Base-by-base conservation (phyloP, 2,113 vertebrate species). In the Carassius carassius region DNA sequence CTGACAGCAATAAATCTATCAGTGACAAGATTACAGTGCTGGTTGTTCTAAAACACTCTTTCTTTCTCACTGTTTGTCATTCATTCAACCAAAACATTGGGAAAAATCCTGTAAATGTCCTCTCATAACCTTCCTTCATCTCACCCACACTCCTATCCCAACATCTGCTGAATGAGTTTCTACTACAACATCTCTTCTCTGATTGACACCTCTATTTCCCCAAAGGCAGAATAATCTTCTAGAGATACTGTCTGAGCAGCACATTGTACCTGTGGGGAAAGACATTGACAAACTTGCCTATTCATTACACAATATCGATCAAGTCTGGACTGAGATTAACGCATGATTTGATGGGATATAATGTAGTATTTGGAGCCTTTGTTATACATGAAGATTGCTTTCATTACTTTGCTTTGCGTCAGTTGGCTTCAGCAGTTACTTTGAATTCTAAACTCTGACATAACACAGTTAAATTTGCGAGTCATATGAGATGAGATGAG, bases 171-270 rank as follows among this genome's bases (percentile, higher is more conserved):
- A 47, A 49, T 67, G 16, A 67, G 37, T 49, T 65, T 69, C 5
- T 32, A n/a, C 41, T 35, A 19, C 44, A 25, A 29, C 21, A 21
- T 82, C 19, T 56, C 6, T 70, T 11, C 23, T 51, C 47, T 56
- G 65, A 82, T 14, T 70, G 80, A 82, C 80, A 82, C 16, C 80
- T 37, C 65, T 58, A 37, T 82, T 82, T 82, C 78, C 23, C 23
- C 23, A 65, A 80, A 12, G 37, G 14, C 78, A 65, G 78, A 65
- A 47, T 41, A n/a, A 65, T 80, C 47, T 54, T 13, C 29, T 35
- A 60, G 56, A 60, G 65, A 56, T 56, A 37, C 17, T 14, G 65
- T 82, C 49, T 17, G 13, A 54, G 60, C 41, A 81, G 23, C 17
- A 49, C 47, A 63, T 58, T 7, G 21, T 41, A 41, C 58, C 58